A percentile compares a stretch with the other conserved stretches of the same genome.
Evolutionary conservation across 2,113 vertebrate species (phyloP).

Genomic region (Stigmatopora argus): DNA sequence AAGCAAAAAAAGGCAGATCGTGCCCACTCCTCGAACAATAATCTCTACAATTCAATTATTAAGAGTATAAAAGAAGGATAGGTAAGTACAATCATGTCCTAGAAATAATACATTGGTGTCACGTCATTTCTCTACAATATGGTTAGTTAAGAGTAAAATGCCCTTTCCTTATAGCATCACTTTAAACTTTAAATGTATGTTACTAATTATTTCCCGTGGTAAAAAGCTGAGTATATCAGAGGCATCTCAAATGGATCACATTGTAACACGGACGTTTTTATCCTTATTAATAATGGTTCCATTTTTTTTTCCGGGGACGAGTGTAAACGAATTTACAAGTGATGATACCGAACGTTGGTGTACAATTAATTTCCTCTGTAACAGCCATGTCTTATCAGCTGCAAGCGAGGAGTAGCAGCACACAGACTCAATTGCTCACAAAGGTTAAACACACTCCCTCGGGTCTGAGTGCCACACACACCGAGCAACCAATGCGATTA

Average conservation of each 20-base stretch:
- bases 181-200: no score
- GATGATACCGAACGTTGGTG: background rate
- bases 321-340: background rate
- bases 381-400: background rate
- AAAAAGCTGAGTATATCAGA: no score
- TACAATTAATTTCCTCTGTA: background rate
- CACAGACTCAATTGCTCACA: background rate
- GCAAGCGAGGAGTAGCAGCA: background rate
- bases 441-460: constrained; percentile 7
- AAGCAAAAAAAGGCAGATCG: background rate
- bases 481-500: constrained; percentile 1
- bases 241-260: background rate
- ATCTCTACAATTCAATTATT: background rate
- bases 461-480: background rate
- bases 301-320: background rate
- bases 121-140: no score
- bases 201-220: no score
- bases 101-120: no score
- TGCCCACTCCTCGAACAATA: background rate
- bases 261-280: background rate
- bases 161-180: no score
- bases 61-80: background rate
- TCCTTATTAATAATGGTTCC: no score
- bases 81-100: background rate
- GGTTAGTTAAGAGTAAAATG: no score